Evolutionary conservation across 2,888 invertebrate species (phyloP).

Genomic region (Cancer borealis): DNA sequence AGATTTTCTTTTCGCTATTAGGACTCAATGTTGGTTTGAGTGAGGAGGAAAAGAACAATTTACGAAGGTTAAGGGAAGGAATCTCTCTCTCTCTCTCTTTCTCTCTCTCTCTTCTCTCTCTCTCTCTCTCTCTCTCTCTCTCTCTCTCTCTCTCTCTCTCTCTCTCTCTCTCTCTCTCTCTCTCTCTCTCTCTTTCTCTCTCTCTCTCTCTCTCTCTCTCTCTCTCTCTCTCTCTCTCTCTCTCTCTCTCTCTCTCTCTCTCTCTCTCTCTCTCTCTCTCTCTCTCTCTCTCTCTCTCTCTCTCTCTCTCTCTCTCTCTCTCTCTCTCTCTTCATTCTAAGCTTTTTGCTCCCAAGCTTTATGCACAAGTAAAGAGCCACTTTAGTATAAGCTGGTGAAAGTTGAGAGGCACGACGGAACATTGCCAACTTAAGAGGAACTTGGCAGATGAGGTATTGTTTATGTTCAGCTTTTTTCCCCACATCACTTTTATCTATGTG

Average conservation of each 20-base stretch:
- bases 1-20: background rate
- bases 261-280: background rate
- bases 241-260: background rate
- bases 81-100: background rate
- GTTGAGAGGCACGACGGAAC: background rate
- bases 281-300: background rate
- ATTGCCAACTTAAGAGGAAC: background rate
- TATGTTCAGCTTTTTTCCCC: background rate
- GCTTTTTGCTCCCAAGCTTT: no score
- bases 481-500: background rate
- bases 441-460: background rate
- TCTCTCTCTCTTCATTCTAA: background rate
- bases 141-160: background rate
- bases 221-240: conserved; percentile 8
- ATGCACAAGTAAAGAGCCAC: background rate
- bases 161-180: background rate
- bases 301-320: background rate
- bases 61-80: no score
- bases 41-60: no score
- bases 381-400: background rate
- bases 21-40: no score
- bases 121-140: background rate
- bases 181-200: background rate
- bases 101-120: background rate
- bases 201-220: background rate